phyloP scores from a whole-genome alignment of 2,113 vertebrate species.

The Sigmodon hispidus region DNA sequence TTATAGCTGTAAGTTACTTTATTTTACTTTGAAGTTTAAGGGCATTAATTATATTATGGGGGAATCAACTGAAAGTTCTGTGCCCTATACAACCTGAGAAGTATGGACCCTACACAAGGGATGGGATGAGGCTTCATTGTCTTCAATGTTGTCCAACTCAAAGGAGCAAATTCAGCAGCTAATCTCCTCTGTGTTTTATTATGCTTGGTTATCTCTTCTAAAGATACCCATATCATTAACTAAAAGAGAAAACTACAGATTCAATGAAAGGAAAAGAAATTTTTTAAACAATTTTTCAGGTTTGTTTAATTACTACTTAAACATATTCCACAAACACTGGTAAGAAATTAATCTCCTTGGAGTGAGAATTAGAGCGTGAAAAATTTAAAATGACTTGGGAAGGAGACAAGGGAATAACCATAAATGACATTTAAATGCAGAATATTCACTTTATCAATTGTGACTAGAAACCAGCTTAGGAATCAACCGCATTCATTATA shows the following conservation, averaged over 20 bases:
- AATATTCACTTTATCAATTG: background rate
- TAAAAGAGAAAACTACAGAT: constrained; percentile 35
- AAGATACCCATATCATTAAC: background rate
- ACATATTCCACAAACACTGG: background rate
- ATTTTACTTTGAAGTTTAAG: constrained; percentile 49
- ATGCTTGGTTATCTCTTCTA: background rate
- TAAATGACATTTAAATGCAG: background rate
- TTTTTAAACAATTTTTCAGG: background rate
- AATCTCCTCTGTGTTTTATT: background rate
- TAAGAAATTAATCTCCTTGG: background rate
- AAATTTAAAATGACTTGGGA: constrained; percentile 13
- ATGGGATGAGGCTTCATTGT: background rate
- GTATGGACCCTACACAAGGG: background rate
- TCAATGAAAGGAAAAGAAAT: constrained; percentile 24
- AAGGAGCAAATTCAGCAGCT: background rate
- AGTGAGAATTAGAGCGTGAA: background rate
- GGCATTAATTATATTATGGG: constrained; percentile 20
- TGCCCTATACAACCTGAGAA: background rate
- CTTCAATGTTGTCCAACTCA: background rate
- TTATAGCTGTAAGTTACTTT: constrained; percentile 34
- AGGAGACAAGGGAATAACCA: background rate
- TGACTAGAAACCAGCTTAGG: background rate
- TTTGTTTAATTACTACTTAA: background rate
- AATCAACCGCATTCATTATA: background rate
- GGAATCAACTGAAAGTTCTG: constrained; percentile 5